Evolutionary conservation across 2,113 vertebrate genomes (phyloP).

Genomic region (Ariopsis seemanni): DNA sequence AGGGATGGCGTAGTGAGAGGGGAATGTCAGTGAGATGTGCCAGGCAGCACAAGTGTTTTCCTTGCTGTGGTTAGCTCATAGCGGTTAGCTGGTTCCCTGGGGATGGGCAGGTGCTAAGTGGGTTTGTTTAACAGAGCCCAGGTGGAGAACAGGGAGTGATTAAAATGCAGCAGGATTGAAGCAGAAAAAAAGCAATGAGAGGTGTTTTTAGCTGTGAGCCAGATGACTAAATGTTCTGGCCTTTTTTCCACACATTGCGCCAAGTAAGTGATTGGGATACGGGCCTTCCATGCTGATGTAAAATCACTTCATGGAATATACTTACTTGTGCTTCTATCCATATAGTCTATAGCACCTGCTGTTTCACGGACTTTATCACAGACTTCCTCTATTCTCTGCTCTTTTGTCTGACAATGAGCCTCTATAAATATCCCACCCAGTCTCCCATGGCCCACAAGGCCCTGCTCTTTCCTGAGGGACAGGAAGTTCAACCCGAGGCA

Average conservation of each 20-base stretch:
- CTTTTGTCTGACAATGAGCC: slow-evolving; percentile 43
- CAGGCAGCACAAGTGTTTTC: slow-evolving; percentile 54
- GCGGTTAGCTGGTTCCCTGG: slow-evolving; percentile 56
- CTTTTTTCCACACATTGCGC: slow-evolving; percentile 5
- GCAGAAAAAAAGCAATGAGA: not conserved
- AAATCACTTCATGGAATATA: not conserved
- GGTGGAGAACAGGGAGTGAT: slow-evolving; percentile 47
- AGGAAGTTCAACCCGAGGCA: slow-evolving; percentile 63
- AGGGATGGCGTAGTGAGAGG: not conserved
- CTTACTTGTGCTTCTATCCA: slow-evolving; percentile 8
- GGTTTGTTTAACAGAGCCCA: slow-evolving; percentile 61
- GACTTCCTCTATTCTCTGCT: slow-evolving; percentile 30
- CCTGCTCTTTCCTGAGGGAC: slow-evolving; percentile 65
- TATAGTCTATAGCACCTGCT: slow-evolving; percentile 40
- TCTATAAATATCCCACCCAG: slow-evolving; percentile 43
- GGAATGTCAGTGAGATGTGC: slow-evolving; percentile 21
- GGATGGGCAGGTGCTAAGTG: slow-evolving; percentile 64
- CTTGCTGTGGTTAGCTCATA: slow-evolving; percentile 53
- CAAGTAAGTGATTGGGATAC: slow-evolving; percentile 16
- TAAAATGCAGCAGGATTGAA: slow-evolving; percentile 21
- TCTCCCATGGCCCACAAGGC: slow-evolving; percentile 51
- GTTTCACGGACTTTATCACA: slow-evolving; percentile 18
- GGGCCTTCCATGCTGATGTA: not conserved
- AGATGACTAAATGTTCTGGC: slow-evolving; percentile 4
- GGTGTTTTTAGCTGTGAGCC: slow-evolving; percentile 13